These are phyloP conservation scores for Arrhamphus sclerolepis DNA, from an alignment of 2,797 vertebrate species.

Conservation along the genomic window DNA sequence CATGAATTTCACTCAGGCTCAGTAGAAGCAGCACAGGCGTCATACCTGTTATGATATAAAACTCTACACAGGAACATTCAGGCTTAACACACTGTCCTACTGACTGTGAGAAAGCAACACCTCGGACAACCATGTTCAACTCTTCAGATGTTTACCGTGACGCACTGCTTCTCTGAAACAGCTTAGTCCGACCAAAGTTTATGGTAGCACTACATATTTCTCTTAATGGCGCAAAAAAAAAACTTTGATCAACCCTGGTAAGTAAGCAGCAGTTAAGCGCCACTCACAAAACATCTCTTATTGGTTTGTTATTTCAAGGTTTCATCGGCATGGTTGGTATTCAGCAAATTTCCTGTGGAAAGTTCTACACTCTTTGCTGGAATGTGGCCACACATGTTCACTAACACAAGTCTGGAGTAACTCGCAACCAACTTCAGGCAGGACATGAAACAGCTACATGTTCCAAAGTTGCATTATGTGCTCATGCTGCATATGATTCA, in stretches of 20 bases:
- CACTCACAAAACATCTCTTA: slow-evolving; percentile 60
- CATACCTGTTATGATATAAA: neutral
- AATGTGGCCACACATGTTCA: slow-evolving; percentile 66
- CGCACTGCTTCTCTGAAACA: slow-evolving; percentile 39
- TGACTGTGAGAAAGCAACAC: neutral
- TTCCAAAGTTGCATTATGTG: neutral
- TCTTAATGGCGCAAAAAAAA: slow-evolving; percentile 40
- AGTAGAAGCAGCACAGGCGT: slow-evolving; percentile 11
- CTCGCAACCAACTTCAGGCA: slow-evolving; percentile 24
- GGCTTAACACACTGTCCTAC: slow-evolving; percentile 6
- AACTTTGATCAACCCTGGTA: slow-evolving; percentile 62
- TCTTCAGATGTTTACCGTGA: slow-evolving; percentile 31
- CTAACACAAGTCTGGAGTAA: slow-evolving; percentile 50
- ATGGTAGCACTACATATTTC: slow-evolving; percentile 53
- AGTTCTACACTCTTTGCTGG: slow-evolving; percentile 64
- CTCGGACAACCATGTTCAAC: slow-evolving; percentile 9
- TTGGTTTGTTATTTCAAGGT: slow-evolving; percentile 75
- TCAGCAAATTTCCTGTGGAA: slow-evolving; percentile 84
- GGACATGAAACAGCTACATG: slow-evolving; percentile 14
- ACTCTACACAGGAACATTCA: neutral
- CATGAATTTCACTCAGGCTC: neutral
- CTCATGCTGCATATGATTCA: slow-evolving; percentile 9
- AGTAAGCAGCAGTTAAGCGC: slow-evolving; percentile 45
- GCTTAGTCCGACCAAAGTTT: slow-evolving; percentile 43
- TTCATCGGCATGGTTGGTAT: slow-evolving; percentile 75